Evolutionary conservation across 2,113 vertebrate species (phyloP), one percentile per base, ranked within the genome.

Genomic region (Channa argus): DNA sequence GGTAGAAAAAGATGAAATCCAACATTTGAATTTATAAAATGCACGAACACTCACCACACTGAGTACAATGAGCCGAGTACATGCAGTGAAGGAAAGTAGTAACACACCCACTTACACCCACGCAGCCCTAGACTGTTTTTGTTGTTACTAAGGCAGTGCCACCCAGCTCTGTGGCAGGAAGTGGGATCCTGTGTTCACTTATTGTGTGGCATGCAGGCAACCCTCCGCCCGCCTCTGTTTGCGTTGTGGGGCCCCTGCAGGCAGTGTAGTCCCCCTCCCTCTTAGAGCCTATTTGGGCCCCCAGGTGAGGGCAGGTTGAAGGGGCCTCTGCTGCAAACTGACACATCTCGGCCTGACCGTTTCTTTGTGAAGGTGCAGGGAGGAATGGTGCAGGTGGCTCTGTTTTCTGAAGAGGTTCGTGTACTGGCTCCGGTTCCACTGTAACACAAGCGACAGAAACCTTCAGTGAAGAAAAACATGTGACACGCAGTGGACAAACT

Each of bases 81-180:
- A 58, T 56, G 50, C 37, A 59, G 10, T 11, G 12, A 24, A 14
- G 34, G 15, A 47, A 41, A 4, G 6, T 41, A 5, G 39, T 7
- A 7, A 41, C 4, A 66, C 63, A 13, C 15, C 33, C 43, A 52
- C 45, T 67, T 24, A 58, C 63, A 75, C 41, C 39, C 36, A 63
- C 60, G 1, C 14, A 41, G 0, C 13, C 12, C 75, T 90, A 92
- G 15, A 93, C 51, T 7, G 93, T 95, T 81, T 95, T 95, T 2
- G 93, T 88, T 5, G 94, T 95, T 24, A 95, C 94, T 43, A 95
- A 69, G 0, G 83, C 91, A 0, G 93, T 89, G 68, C 85, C 91
- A 64, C 93, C 93, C 34, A 94, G 70, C 81, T 95, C 94, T 37
- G 92, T 95, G 69, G 93, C 94, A 88, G 94, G 94, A 89, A 95